Conservation (phyloP, 2,113 vertebrate genomes). For the Menura novaehollandiae region DNA sequence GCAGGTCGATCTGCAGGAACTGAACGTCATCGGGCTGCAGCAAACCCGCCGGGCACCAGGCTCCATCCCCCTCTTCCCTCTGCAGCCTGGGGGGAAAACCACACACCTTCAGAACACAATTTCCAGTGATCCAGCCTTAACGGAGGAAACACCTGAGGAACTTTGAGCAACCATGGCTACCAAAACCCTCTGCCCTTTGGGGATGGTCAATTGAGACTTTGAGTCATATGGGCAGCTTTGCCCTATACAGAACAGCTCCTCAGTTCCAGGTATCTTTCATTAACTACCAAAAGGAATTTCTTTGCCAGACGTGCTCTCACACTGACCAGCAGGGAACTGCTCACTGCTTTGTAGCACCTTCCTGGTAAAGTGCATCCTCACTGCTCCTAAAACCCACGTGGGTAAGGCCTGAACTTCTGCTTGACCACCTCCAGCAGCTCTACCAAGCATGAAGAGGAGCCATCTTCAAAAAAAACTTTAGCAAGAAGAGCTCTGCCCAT, state of each 20-base stretch:
- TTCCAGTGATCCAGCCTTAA: background rate
- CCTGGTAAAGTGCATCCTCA: background rate
- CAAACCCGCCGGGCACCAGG: constrained; percentile 87
- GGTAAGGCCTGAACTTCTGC: background rate
- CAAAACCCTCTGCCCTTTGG: background rate
- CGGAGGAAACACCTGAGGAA: background rate
- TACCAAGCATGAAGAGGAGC: background rate
- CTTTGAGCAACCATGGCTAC: background rate
- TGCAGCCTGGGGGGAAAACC: constrained; percentile 72
- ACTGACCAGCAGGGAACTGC: background rate
- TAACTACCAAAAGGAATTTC: background rate
- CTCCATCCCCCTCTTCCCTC: constrained; percentile 85
- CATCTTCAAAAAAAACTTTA: background rate
- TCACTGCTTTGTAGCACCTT: background rate
- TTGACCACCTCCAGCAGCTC: background rate
- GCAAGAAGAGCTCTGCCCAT: background rate
- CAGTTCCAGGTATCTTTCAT: background rate
- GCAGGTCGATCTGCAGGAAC: constrained; percentile 88
- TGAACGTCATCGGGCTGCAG: constrained; percentile 82
- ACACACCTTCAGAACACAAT: accelerated
- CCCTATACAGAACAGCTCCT: background rate
- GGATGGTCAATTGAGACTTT: background rate
- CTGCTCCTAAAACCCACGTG: background rate
- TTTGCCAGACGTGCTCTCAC: background rate
- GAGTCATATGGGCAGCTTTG: background rate